Conservation (phyloP, 2,113 vertebrate species). For the Cebus imitator region DNA sequence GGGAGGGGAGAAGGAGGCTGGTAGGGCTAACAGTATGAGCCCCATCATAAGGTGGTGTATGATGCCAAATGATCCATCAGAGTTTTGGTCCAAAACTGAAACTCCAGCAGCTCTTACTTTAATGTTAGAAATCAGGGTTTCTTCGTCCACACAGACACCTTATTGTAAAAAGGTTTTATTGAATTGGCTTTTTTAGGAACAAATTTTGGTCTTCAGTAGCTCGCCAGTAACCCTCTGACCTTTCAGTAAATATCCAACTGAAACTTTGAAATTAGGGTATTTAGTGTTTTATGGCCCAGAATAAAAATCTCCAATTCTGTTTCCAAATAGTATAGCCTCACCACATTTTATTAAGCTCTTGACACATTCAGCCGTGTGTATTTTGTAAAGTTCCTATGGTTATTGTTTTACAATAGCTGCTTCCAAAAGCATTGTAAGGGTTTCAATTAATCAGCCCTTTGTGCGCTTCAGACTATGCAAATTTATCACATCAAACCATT, state of each 20-base stretch:
- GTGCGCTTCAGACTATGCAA: conserved; percentile 98
- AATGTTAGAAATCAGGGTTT: conserved; percentile 52
- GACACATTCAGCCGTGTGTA: conserved; percentile 87
- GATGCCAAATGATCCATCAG: not conserved
- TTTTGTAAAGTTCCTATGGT: conserved; percentile 93
- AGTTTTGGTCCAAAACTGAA: conserved; percentile 1
- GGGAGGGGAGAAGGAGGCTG: not conserved
- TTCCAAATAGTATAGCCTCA: conserved; percentile 86
- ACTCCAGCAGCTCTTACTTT: not conserved
- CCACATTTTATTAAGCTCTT: conserved; percentile 87
- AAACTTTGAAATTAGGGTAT: conserved; percentile 84
- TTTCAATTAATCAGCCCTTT: conserved; percentile 99
- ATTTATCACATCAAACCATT: conserved; percentile 97
- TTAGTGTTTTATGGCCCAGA: conserved; percentile 87
- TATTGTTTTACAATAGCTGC: conserved; percentile 92
- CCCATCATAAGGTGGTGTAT: not conserved
- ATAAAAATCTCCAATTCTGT: conserved; percentile 88
- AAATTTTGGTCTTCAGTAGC: conserved; percentile 79
- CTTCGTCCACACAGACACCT: conserved; percentile 46
- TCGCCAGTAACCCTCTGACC: conserved; percentile 87
- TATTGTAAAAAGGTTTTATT: conserved; percentile 28
- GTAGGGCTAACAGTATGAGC: not conserved
- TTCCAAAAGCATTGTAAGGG: conserved; percentile 90
- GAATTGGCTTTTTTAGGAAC: conserved; percentile 68
- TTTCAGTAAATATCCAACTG: conserved; percentile 83